A percentile compares a stretch with the other conserved stretches of the same genome.
Evolutionary conservation across 2,113 vertebrate species (phyloP).

Genomic region (Alligator sinensis): DNA sequence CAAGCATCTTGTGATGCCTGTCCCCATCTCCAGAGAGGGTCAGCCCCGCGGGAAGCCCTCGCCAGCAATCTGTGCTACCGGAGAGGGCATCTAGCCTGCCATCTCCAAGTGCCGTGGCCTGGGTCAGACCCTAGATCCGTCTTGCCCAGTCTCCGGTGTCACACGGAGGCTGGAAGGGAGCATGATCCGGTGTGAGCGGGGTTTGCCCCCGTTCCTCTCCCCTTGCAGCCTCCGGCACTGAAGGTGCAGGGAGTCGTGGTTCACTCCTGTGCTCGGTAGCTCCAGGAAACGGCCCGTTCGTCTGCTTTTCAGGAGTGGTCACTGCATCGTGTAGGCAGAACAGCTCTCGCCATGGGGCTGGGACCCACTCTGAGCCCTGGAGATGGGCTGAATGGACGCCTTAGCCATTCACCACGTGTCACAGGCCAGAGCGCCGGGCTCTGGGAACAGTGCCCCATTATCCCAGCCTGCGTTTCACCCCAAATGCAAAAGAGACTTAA

Average conservation of each 20-base stretch:
- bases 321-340: fast-evolving
- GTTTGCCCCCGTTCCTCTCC: no score
- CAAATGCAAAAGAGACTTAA: not conserved
- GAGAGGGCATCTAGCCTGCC: not conserved
- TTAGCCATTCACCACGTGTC: not conserved
- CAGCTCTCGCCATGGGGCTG: not conserved
- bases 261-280: not conserved
- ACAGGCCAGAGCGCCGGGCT: no score
- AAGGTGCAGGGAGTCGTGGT: not conserved
- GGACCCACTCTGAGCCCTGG: no score
- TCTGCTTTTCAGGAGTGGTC: fast-evolving
- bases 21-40: not conserved
- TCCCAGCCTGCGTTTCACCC: not conserved
- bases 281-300: not conserved
- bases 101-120: fast-evolving
- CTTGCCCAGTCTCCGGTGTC: not conserved
- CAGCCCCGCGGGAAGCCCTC: not conserved
- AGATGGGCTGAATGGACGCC: not conserved
- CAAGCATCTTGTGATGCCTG: not conserved
- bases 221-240: no score
- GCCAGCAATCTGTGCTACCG: not conserved
- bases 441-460: not conserved
- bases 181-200: no score
- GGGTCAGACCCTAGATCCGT: not conserved
- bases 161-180: no score